Evolutionary conservation across 2,888 invertebrate genomes (phyloP), one percentile per base, ranked within the genome.

Genomic region (Biston betularia): DNA sequence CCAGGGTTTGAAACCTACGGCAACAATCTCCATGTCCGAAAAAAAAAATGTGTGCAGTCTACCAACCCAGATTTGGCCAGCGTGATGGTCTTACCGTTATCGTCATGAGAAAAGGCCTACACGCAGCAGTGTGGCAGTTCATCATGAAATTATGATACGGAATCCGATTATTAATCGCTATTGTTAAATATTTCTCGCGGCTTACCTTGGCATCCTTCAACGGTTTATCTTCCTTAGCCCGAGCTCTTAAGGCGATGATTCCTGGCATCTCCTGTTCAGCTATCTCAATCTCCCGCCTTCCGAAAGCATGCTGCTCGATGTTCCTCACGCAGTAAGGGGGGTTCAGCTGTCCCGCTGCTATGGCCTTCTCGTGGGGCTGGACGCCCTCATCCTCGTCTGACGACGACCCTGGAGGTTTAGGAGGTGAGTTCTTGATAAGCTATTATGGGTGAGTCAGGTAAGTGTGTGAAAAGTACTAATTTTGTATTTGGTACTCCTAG

Each of bases 211-310:
- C 99, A 86, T 98, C 98, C 86, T 97, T 97, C 76, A 99, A 88
- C 0, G 99, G 99, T 82, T 98, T 98, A 82, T 99, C 99, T 63
- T 98, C 98, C 60, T 96, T 95, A 0, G 99, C 99, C 70, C 99
- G 94, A 79, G 98, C 97, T 59, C 99, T 95, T 75, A 99, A 90
- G 0, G 99, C 98, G 96, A 99, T 98, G 68, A 99, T 98, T 0
- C 99, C 99, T 0, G 99, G 98, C 99, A 99, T 99, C 94, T 99
- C 99, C 94, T 99, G 99, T 84, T 99, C 99, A 0, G 99, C 99
- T 72, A 99, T 99, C 94, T 99, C 98, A 73, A 99, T 99, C 94
- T 99, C 99, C 48, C 99, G 90, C 40, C 99, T 94, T 0, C 99
- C 99, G 84, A 98, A 99, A 0, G 97, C 97, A 82, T 98, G 97